These are phyloP conservation scores for Phortica magna DNA, from an alignment of 2,888 invertebrate genomes.

Conservation along the genomic window DNA sequence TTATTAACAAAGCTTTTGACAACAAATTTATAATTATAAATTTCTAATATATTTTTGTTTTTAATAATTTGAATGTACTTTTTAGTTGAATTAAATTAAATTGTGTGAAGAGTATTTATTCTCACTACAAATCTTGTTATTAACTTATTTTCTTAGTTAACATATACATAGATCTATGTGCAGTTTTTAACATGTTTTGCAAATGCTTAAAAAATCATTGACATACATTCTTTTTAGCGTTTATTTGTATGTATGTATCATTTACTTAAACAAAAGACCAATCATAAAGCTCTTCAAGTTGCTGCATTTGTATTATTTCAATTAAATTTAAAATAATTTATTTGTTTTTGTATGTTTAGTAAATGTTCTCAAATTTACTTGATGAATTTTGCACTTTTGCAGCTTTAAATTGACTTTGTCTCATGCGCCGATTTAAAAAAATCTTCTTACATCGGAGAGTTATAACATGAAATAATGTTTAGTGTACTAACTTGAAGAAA, in stretches of 20 bases:
- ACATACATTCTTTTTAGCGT: conserved; percentile 6
- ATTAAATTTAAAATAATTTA: conserved; percentile 64
- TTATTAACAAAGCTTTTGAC: too few species aligned
- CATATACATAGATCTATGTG: conserved; percentile 23
- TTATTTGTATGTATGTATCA: background rate
- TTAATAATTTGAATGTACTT: conserved; percentile 59
- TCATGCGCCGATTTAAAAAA: too few species aligned
- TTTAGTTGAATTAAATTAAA: background rate
- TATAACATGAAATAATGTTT: too few species aligned
- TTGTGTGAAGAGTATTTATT: background rate
- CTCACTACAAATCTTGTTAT: background rate
- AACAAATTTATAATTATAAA: background rate
- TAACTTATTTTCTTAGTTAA: conserved; percentile 18
- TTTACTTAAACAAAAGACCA: background rate
- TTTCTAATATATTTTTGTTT: conserved; percentile 35
- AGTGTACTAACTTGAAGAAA: too few species aligned
- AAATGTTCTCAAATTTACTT: too few species aligned
- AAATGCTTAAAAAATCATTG: conserved; percentile 16
- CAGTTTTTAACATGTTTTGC: conserved; percentile 27
- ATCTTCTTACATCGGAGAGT: too few species aligned
- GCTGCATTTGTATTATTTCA: conserved; percentile 37
- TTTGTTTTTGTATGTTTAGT: conserved; percentile 31
- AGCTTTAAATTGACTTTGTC: too few species aligned
- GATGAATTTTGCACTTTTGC: too few species aligned
- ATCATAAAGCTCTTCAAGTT: background rate